Evolutionary conservation across 2,113 vertebrate genomes (phyloP).

Genomic region (Gymnarchus niloticus): DNA sequence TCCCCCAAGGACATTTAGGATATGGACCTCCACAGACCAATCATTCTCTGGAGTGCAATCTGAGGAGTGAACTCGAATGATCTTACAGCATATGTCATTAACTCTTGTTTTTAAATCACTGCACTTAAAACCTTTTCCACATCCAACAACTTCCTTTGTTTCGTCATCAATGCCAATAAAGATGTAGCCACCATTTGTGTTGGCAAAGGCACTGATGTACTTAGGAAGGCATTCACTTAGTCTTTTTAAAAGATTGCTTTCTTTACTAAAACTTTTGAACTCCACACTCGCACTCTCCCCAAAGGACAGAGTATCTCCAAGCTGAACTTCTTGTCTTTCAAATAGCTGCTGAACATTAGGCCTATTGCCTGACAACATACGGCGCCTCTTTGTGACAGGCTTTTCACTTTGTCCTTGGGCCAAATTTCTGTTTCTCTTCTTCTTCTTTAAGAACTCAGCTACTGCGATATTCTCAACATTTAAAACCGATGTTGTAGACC

Average conservation of each 20-base stretch:
- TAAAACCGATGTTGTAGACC: background rate
- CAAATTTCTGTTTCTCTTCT: background rate
- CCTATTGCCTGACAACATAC: background rate
- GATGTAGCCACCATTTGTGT: background rate
- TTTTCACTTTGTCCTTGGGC: background rate
- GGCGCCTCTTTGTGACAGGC: background rate
- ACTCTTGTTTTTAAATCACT: background rate
- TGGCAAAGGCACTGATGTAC: background rate
- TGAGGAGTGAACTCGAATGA: background rate
- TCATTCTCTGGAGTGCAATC: background rate
- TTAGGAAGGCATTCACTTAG: background rate
- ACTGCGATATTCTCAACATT: background rate
- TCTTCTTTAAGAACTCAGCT: background rate
- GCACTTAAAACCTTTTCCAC: background rate
- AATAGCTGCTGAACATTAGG: background rate
- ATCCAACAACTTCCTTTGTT: constrained; percentile 2
- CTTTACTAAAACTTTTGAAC: background rate
- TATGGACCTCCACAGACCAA: background rate
- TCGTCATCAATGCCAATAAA: background rate
- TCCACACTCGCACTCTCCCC: constrained; percentile 12
- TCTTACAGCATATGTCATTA: background rate
- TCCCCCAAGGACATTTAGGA: background rate
- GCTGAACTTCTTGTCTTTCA: background rate
- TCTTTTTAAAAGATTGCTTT: background rate
- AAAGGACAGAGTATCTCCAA: background rate